Conservation (phyloP, 2,888 invertebrate species). For the Diarsia dahlii region DNA sequence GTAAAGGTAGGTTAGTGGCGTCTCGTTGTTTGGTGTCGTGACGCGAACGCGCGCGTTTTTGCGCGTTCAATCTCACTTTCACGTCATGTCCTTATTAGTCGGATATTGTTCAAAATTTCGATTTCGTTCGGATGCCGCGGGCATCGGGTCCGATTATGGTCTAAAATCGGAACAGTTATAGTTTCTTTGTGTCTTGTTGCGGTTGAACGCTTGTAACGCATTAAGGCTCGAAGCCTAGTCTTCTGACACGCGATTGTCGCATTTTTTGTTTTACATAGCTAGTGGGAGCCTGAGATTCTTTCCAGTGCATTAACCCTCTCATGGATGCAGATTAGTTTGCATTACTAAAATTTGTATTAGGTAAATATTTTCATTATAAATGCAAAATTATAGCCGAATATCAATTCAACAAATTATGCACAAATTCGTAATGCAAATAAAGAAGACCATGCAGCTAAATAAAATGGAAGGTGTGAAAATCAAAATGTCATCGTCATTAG, state of each 20-base stretch:
- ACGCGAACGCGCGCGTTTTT: conserved; percentile 73
- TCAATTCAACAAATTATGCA: not conserved
- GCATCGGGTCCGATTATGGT: conserved; percentile 64
- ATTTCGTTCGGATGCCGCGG: conserved; percentile 77
- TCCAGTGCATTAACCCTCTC: conserved; percentile 27
- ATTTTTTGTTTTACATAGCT: conserved; percentile 33
- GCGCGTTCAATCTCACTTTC: conserved; percentile 81
- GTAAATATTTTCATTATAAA: not conserved
- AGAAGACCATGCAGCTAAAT: conserved; percentile 16
- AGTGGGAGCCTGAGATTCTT: conserved; percentile 28
- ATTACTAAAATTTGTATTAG: not conserved
- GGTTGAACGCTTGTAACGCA: conserved; percentile 55
- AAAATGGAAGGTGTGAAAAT: conserved; percentile 7
- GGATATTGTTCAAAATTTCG: conserved; percentile 83
- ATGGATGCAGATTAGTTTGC: not conserved
- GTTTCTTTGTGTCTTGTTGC: conserved; percentile 59
- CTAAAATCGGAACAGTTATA: conserved; percentile 60
- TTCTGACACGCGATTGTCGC: conserved; percentile 50
- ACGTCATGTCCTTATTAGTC: conserved; percentile 85
- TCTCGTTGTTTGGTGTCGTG: conserved; percentile 64
- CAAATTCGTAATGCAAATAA: not conserved
- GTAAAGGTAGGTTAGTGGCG: conserved; percentile 63
- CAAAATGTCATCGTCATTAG: conserved; percentile 18
- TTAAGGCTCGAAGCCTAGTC: conserved; percentile 50
- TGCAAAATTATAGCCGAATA: not conserved